These are phyloP conservation scores for Epinephelus coioides DNA, from an alignment of 2,797 vertebrate genomes.

Conservation along the genomic window DNA sequence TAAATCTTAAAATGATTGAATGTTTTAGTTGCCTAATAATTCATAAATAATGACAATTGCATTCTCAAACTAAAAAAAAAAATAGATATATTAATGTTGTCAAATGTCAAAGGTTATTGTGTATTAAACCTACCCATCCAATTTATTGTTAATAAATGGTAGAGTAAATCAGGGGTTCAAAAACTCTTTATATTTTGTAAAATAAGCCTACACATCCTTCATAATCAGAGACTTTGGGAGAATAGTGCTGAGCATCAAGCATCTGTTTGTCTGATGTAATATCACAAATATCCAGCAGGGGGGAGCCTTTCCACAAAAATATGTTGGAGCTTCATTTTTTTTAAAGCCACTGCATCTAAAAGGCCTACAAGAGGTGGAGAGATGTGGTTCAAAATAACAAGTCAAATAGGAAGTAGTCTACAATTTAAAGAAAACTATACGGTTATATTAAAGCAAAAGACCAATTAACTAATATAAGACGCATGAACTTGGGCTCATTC, in stretches of 20 bases:
- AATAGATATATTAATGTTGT: neutral
- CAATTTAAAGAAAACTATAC: neutral
- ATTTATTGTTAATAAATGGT: neutral
- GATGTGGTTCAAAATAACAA: conserved; percentile 6
- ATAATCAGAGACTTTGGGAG: neutral
- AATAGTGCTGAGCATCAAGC: neutral
- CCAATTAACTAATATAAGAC: neutral
- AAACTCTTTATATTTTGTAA: neutral
- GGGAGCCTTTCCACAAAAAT: conserved; percentile 44
- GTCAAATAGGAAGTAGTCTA: neutral
- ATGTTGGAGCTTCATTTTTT: neutral
- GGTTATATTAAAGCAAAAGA: neutral
- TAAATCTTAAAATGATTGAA: neutral
- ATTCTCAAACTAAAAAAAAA: neutral
- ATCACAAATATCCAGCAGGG: conserved; percentile 67
- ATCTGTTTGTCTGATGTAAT: conserved; percentile 12
- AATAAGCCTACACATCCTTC: neutral
- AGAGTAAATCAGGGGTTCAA: no score
- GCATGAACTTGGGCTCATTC: neutral
- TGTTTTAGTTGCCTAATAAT: neutral
- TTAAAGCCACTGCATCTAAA: neutral
- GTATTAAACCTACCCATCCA: neutral
- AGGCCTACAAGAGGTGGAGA: neutral
- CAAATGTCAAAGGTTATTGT: neutral
- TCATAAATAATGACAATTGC: neutral